These are phyloP conservation scores for Epinotia brunnichana DNA, from an alignment of 2,888 invertebrate species.

Conservation along the genomic window DNA sequence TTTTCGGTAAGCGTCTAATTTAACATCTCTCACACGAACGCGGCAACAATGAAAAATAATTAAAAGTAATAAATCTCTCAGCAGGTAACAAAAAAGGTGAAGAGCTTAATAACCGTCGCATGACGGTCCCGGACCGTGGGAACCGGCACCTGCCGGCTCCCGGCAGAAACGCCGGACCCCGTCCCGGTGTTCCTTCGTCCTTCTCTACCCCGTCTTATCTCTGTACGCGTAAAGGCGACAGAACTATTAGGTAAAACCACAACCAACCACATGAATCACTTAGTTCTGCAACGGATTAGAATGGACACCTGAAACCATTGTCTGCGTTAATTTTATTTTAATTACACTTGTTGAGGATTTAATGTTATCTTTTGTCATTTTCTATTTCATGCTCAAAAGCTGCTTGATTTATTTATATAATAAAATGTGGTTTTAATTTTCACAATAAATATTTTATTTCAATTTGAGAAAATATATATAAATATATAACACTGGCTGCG, in stretches of 20 bases:
- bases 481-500: no score
- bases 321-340: conserved; percentile 66
- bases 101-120: conserved; percentile 82
- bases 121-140: conserved; percentile 75
- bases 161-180: conserved; percentile 27
- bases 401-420: background rate
- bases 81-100: conserved; percentile 81
- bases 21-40: conserved; percentile 72
- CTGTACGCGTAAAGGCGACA: background rate
- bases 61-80: conserved; percentile 84
- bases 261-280: conserved; percentile 20
- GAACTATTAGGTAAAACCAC: conserved; percentile 9
- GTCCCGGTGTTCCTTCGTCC: conserved; percentile 15
- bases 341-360: conserved; percentile 60
- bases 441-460: background rate
- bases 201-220: conserved; percentile 6
- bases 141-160: conserved; percentile 59
- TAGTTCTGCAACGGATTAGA: conserved; percentile 55
- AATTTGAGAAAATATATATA: no score
- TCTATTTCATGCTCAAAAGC: background rate
- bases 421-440: background rate
- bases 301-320: conserved; percentile 67
- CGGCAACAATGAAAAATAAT: conserved; percentile 82
- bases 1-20: conserved; percentile 73
- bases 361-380: conserved; percentile 41